phyloP scores from a whole-genome alignment of 2,888 invertebrate genomes.

The Urechis unicinctus region DNA sequence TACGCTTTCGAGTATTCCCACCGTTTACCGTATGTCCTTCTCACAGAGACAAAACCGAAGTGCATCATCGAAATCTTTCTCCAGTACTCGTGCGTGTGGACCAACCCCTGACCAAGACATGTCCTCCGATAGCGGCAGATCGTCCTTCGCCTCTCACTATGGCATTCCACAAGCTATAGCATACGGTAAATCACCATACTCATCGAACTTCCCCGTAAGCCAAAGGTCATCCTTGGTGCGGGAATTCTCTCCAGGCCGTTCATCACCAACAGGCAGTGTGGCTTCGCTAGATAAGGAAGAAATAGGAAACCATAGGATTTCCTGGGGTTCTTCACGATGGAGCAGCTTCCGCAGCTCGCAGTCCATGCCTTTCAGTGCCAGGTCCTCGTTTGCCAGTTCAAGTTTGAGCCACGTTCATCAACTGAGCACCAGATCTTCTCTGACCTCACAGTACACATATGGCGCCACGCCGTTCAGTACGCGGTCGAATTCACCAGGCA shows the following conservation, averaged over 20 bases:
- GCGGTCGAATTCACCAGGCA: constrained; percentile 2
- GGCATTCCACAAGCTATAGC: not conserved
- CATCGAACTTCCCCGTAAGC: not conserved
- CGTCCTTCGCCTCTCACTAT: constrained; percentile 3
- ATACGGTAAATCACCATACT: not conserved
- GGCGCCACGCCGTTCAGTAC: constrained; percentile 6
- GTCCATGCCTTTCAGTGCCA: constrained; percentile 1
- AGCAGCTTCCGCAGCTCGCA: not conserved
- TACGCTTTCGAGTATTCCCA: constrained; percentile 6
- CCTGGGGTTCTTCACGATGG: not conserved
- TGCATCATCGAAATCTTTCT: not conserved
- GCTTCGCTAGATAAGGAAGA: not conserved
- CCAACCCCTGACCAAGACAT: not conserved
- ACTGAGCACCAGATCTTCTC: not conserved
- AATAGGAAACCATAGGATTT: not conserved
- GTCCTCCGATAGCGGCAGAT: constrained; percentile 2
- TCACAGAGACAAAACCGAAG: not conserved
- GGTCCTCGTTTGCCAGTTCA: constrained; percentile 4
- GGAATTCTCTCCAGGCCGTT: not conserved
- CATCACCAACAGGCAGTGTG: not conserved
- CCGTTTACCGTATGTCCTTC: constrained; percentile 2
- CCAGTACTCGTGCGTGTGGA: not conserved
- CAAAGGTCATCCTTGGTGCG: not conserved
- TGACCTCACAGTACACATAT: constrained; percentile 4
- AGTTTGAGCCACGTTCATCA: constrained; percentile 5